Evolutionary conservation across 2,797 vertebrate genomes (phyloP).

Genomic region (Notolabrus celidotus): DNA sequence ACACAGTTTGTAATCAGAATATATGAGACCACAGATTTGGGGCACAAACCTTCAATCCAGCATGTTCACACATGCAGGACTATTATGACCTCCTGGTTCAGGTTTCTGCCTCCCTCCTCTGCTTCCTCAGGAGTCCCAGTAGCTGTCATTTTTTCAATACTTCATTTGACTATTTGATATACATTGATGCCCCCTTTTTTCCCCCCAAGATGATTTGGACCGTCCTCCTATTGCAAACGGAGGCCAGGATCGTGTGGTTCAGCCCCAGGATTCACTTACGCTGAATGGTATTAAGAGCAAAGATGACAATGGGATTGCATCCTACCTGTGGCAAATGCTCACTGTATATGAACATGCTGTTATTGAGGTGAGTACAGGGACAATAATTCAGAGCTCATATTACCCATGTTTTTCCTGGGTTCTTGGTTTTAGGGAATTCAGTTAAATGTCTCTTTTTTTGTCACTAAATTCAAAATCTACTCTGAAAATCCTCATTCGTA

Average conservation of each 20-base stretch:
- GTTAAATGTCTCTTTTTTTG: background rate
- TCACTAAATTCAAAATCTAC: background rate
- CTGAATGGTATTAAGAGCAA: slow-evolving; percentile 87
- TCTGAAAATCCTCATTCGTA: background rate
- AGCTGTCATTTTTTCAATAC: background rate
- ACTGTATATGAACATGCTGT: slow-evolving; percentile 67
- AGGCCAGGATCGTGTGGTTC: slow-evolving; percentile 88
- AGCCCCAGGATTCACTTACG: slow-evolving; percentile 86
- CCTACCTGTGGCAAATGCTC: slow-evolving; percentile 86
- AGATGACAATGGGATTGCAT: slow-evolving; percentile 81
- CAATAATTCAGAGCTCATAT: background rate
- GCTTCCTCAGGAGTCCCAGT: background rate
- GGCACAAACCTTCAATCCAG: slow-evolving; percentile 24
- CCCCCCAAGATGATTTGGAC: slow-evolving; percentile 63
- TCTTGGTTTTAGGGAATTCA: background rate
- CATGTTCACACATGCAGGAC: slow-evolving; percentile 63
- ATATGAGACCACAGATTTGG: slow-evolving; percentile 11
- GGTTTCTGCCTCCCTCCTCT: slow-evolving; percentile 35
- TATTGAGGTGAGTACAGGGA: slow-evolving; percentile 81
- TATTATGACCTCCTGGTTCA: slow-evolving; percentile 11
- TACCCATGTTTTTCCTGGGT: background rate
- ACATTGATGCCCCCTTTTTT: background rate
- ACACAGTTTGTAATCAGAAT: background rate
- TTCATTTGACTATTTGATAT: background rate
- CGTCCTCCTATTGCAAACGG: slow-evolving; percentile 84